Conservation (phyloP, 2,113 vertebrate genomes). For the Rynchops niger region DNA sequence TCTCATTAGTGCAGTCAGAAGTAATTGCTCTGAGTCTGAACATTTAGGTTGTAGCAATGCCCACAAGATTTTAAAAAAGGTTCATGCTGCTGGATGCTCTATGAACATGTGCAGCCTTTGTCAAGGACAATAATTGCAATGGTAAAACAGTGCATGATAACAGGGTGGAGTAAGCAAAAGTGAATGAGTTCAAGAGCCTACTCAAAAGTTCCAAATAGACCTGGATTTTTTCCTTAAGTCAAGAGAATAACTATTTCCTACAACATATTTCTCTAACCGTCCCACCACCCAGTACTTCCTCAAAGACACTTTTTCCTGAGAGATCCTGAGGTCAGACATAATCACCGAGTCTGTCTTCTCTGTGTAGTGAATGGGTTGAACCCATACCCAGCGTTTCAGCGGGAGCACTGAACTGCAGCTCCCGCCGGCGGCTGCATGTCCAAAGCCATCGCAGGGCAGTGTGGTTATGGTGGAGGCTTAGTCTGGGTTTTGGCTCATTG, state of each 20-base stretch:
- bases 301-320: neutral
- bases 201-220: neutral
- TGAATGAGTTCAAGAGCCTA: neutral
- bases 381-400: neutral
- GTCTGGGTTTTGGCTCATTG: accelerated
- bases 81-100: neutral
- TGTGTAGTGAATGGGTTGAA: accelerated
- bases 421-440: accelerated
- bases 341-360: neutral
- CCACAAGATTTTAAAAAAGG: neutral
- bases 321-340: neutral
- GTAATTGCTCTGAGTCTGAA: constrained; percentile 11
- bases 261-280: neutral
- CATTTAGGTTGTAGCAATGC: neutral
- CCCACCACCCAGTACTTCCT: neutral
- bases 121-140: neutral
- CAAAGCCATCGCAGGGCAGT: accelerated
- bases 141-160: neutral
- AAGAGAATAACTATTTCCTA: neutral
- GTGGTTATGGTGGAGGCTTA: accelerated
- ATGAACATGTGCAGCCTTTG: neutral
- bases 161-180: neutral
- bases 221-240: neutral
- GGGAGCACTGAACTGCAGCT: neutral
- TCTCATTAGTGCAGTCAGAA: constrained; percentile 40